phyloP scores from a whole-genome alignment of 2,797 vertebrate species.

The Eulemur mongoz region DNA sequence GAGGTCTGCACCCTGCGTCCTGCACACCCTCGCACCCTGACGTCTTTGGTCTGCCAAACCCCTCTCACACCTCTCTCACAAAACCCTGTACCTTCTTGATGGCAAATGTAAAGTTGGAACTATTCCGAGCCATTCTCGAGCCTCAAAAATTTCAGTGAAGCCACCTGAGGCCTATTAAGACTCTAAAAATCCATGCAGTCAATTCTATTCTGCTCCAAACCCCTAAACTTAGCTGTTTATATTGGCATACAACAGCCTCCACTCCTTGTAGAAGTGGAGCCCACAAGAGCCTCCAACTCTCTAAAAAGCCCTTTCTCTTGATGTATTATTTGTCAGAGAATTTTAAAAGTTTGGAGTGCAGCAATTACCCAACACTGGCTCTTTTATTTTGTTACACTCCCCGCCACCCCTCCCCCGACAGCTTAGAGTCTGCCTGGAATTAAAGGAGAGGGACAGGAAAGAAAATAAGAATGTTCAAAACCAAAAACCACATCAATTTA shows the following conservation, averaged over 20 bases:
- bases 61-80: background rate
- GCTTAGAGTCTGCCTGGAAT: background rate
- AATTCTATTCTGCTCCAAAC: background rate
- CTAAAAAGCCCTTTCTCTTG: background rate
- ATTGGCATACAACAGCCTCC: fast-evolving
- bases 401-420: background rate
- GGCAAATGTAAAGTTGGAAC: background rate
- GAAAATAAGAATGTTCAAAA: background rate
- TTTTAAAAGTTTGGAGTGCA: background rate
- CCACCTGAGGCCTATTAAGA: background rate
- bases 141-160: background rate
- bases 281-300: background rate
- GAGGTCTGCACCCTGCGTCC: background rate
- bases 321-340: background rate
- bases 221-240: background rate
- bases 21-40: background rate
- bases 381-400: background rate
- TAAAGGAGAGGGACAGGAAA: background rate
- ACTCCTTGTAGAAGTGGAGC: background rate
- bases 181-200: background rate
- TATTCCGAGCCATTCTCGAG: background rate
- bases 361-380: background rate
- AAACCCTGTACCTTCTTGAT: background rate
- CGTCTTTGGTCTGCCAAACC: background rate
- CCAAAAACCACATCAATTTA: background rate